Base-by-base conservation (phyloP, 2,797 vertebrate species). In the Telmatherina bonti region DNA sequence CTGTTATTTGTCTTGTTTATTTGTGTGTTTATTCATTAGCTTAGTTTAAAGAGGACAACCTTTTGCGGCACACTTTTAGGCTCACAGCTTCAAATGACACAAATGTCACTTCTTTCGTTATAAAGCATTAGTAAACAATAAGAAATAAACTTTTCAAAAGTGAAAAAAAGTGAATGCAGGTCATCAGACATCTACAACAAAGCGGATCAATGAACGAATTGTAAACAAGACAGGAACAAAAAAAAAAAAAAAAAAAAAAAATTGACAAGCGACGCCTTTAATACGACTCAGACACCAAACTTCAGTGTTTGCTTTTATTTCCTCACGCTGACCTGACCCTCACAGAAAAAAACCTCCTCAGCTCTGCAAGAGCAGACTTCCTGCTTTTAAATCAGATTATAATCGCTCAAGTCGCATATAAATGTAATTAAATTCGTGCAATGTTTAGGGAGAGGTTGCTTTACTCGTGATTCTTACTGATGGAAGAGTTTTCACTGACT, bases 201-300 rank as follows among this genome's bases (percentile, higher is more conserved):
- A 29, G 56, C 53, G 26, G n/a, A 1, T 54, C 27, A 49, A 68
- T 15, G 67, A 65, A 27, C 43, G 47, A 76, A 73, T 73, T 84
- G 62, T n/a, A 71, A 52, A 13, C 57, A 52, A 66, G 49, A 74
- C 63, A 66, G 71, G 36, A 62, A 72, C 85, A 63, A 36, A 72
- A 85, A 78, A 85, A 81, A 64, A 67, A 52, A 76, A 76, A 49
- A 76, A 85, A 78, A 85, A 81, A 64, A 67, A 52, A 76, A 76
- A 49, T 76, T 5, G 74, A 76, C 24, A 60, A 83, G 57, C 73
- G 71, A 36, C 43, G 62, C 57, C 74, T 84, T 82, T 90, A 92
- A 93, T 89, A 55, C 22, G 47, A 83, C 67, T 91, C 90, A 92
- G 87, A 93, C 88, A 88, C 84, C 75, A 81, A 75, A 78, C 75